Percentiles rank a stretch among this genome's conserved stretches.
Conservation (phyloP, 2,797 vertebrate genomes). For the Anguilla obscura region DNA sequence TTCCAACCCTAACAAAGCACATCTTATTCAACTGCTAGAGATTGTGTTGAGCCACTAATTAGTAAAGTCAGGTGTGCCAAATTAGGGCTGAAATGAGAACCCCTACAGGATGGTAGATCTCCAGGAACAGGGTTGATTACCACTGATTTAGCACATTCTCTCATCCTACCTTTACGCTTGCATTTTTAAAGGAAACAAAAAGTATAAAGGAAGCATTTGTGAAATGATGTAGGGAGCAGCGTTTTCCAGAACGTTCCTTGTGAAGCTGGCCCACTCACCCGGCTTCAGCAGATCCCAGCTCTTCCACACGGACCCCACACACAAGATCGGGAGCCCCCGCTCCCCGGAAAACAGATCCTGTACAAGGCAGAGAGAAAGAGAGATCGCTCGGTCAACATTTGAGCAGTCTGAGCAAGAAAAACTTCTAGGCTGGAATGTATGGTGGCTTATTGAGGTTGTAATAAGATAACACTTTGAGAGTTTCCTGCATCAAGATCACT, state of each 20-base stretch:
- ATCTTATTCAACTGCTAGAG: too few species aligned
- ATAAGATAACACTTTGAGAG: neutral
- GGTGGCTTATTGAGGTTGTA: neutral
- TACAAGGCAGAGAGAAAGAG: neutral
- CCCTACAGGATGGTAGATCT: too few species aligned
- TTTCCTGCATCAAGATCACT: neutral
- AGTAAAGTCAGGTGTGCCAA: too few species aligned
- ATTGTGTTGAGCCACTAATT: too few species aligned
- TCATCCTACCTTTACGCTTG: neutral
- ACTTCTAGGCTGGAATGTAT: neutral
- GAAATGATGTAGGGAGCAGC: neutral
- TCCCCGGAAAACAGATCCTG: constrained; percentile 77
- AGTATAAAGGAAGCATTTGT: neutral
- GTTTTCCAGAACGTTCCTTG: neutral
- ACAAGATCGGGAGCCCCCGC: constrained; percentile 83
- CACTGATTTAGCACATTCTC: neutral
- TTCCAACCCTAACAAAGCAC: too few species aligned
- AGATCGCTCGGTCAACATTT: neutral
- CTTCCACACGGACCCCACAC: constrained; percentile 91
- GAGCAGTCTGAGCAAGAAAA: neutral
- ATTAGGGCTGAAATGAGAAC: too few species aligned
- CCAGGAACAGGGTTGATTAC: too few species aligned
- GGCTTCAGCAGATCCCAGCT: constrained; percentile 86
- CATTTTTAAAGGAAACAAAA: too few species aligned
- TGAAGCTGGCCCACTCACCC: constrained; percentile 68